phyloP scores from a whole-genome alignment of 2,888 invertebrate species.

The Lasioglossum marginatum region DNA sequence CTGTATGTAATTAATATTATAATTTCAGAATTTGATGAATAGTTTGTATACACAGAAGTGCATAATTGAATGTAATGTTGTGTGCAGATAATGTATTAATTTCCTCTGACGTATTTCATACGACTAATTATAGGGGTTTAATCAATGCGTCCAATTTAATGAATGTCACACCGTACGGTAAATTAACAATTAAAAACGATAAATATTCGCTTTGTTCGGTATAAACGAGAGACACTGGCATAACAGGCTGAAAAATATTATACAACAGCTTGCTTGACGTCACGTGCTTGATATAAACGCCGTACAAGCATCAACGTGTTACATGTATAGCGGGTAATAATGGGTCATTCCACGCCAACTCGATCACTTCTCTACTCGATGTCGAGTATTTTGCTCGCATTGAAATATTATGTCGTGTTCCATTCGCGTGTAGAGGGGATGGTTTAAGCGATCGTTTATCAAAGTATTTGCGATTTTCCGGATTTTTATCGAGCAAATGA shows the following conservation, averaged over 20 bases:
- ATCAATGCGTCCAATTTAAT: background rate
- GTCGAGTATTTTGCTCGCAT: background rate
- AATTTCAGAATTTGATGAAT: background rate
- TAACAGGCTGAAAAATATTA: background rate
- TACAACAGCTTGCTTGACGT: conserved; percentile 3
- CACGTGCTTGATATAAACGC: conserved; percentile 7
- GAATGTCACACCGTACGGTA: background rate
- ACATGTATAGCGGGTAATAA: background rate
- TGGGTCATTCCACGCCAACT: conserved; percentile 11
- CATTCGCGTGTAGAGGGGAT: background rate
- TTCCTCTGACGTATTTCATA: background rate
- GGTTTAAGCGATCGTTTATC: background rate
- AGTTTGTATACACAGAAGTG: background rate
- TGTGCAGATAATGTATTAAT: background rate
- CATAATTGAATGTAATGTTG: conserved; percentile 1
- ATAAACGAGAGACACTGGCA: background rate
- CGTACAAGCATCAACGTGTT: background rate
- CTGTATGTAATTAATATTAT: background rate
- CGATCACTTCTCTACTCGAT: conserved; percentile 2
- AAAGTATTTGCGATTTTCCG: background rate
- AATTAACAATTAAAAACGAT: background rate
- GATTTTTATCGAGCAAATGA: background rate
- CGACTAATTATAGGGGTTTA: conserved; percentile 11
- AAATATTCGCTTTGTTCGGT: background rate
- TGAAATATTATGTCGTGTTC: background rate